Evolutionary conservation across 2,888 invertebrate species (phyloP).

Genomic region (Orthonychiurus folsomi): DNA sequence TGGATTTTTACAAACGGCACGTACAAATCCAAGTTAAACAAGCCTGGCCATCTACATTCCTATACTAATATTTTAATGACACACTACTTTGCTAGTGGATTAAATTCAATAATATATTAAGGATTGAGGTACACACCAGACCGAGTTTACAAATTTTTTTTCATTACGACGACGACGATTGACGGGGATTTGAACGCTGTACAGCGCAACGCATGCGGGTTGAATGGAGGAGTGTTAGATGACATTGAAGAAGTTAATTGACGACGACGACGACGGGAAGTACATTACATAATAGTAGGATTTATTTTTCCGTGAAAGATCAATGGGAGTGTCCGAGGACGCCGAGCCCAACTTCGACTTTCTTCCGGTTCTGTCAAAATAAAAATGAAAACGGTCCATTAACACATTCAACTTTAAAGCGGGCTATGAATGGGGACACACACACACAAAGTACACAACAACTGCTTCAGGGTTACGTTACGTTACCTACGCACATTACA

Average conservation of each 20-base stretch:
- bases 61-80: not conserved
- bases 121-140: constrained; percentile 1
- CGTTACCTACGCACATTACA: no score
- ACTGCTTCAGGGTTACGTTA: not conserved
- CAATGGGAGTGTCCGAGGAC: not conserved
- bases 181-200: not conserved
- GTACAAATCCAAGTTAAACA: not conserved
- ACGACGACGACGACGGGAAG: not conserved
- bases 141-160: no score
- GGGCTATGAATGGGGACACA: no score
- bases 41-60: no score
- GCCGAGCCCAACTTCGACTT: constrained; percentile 2
- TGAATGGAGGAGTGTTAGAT: no score
- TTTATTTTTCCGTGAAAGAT: not conserved
- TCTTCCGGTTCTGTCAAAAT: constrained; percentile 7
- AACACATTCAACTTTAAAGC: no score
- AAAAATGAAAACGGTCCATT: not conserved
- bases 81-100: not conserved
- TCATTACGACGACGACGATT: not conserved
- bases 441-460: no score
- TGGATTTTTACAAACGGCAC: not conserved
- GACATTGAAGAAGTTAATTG: not conserved
- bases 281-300: not conserved
- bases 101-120: not conserved
- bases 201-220: not conserved